Conservation (phyloP, 2,797 vertebrate genomes). For the Tenualosa thibaudeaui region DNA sequence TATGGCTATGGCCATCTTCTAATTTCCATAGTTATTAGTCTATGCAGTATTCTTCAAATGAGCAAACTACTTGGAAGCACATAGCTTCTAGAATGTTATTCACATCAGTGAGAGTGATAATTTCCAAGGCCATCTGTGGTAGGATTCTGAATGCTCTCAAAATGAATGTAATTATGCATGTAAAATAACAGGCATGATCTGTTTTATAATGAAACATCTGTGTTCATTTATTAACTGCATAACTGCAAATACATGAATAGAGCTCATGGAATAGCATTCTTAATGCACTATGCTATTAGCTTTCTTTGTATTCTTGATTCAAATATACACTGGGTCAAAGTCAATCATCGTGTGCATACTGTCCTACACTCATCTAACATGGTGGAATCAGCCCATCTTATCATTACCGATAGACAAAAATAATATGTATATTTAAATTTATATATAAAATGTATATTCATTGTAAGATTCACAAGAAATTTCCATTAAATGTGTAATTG, state of each 20-base stretch:
- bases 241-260: neutral
- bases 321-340: neutral
- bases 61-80: neutral
- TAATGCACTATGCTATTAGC: neutral
- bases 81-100: neutral
- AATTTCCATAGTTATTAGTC: neutral
- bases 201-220: constrained; percentile 2
- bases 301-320: neutral
- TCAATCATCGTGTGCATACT: neutral
- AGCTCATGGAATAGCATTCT: neutral
- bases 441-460: neutral
- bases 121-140: neutral
- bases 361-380: neutral
- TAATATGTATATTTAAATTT: no score
- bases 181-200: neutral
- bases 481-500: neutral
- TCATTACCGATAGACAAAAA: neutral
- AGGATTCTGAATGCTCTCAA: neutral
- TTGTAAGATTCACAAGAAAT: neutral
- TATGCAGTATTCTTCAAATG: neutral
- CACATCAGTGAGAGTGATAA: neutral
- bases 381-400: neutral
- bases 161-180: constrained; percentile 3
- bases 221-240: neutral
- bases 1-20: no score